Conservation (phyloP, 2,888 invertebrate species). For the Gonocerus acuteangulatus region DNA sequence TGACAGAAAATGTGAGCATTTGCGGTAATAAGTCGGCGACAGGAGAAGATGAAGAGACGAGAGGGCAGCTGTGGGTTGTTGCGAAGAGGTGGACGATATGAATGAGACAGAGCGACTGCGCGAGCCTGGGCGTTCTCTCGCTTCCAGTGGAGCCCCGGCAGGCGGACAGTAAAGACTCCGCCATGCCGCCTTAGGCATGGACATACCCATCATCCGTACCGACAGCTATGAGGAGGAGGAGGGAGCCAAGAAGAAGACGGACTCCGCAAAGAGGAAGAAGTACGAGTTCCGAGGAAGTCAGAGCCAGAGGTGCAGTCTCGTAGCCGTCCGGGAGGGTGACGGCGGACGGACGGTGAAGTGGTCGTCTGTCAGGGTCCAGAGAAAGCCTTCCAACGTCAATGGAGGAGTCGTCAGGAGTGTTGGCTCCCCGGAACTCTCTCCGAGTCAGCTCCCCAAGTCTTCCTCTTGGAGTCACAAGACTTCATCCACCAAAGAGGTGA, state of each 20-base stretch:
- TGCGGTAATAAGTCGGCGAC: no score
- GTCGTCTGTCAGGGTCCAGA: slow-evolving; percentile 34
- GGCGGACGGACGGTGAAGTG: slow-evolving; percentile 36
- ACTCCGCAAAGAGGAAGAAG: slow-evolving; percentile 27
- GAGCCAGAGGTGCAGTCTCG: slow-evolving; percentile 37
- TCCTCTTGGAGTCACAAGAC: slow-evolving; percentile 32
- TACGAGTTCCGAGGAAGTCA: slow-evolving; percentile 36
- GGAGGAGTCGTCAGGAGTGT: slow-evolving; percentile 29
- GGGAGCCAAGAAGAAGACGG: slow-evolving; percentile 4
- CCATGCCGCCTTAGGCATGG: slow-evolving; percentile 32
- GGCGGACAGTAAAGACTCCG: background rate
- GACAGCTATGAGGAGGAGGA: slow-evolving; percentile 34
- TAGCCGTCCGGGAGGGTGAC: slow-evolving; percentile 34
- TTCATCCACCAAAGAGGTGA: slow-evolving; percentile 30
- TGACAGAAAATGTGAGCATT: no score
- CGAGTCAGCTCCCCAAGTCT: slow-evolving; percentile 34
- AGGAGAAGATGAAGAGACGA: background rate
- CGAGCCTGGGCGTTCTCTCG: background rate
- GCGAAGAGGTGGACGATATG: background rate
- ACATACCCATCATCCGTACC: slow-evolving; percentile 37
- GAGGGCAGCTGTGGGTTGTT: background rate
- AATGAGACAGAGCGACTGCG: slow-evolving; percentile 6
- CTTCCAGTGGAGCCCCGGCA: background rate
- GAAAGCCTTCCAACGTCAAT: slow-evolving; percentile 35
- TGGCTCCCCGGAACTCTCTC: slow-evolving; percentile 32